Evolutionary conservation across 2,797 vertebrate genomes (phyloP).

Genomic region (Catostomus latipinnis): DNA sequence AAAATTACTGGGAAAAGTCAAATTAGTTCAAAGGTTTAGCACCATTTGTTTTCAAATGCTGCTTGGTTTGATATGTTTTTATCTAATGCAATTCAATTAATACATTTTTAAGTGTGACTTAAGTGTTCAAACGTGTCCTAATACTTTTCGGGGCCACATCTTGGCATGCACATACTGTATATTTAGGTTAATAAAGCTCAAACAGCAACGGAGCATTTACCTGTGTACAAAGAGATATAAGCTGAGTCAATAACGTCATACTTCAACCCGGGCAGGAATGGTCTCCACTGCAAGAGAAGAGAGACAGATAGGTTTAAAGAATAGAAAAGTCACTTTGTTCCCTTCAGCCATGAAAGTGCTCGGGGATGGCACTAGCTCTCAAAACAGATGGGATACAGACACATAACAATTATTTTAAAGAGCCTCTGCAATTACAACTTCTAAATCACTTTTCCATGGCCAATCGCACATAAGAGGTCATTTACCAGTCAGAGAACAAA

Average conservation of each 20-base stretch:
- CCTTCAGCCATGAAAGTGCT: conserved; percentile 34
- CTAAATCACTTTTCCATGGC: conserved; percentile 52
- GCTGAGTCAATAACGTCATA: conserved; percentile 84
- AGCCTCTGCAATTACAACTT: conserved; percentile 54
- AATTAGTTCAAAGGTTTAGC: too few species aligned
- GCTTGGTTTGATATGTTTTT: too few species aligned
- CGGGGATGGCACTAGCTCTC: conserved; percentile 32
- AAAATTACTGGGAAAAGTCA: too few species aligned
- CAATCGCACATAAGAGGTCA: conserved; percentile 55
- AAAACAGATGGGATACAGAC: conserved; percentile 50
- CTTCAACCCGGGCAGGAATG: conserved; percentile 84
- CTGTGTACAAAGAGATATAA: conserved; percentile 86
- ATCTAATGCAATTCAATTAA: too few species aligned
- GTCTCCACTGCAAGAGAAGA: conserved; percentile 79
- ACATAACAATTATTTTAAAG: conserved; percentile 59
- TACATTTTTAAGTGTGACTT: not conserved
- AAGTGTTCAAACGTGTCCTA: too few species aligned
- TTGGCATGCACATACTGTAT: too few species aligned
- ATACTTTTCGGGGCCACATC: too few species aligned
- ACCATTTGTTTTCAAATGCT: too few species aligned
- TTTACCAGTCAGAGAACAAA: conserved; percentile 50
- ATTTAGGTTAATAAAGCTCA: not conserved
- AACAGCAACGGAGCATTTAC: conserved; percentile 61
- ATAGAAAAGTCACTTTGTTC: conserved; percentile 30
- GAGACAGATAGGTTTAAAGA: not conserved